Percentiles rank a stretch among this genome's conserved stretches.
phyloP scores from a whole-genome alignment of 92 coral and sea anemone genomes.

The Galaxea fascicularis region DNA sequence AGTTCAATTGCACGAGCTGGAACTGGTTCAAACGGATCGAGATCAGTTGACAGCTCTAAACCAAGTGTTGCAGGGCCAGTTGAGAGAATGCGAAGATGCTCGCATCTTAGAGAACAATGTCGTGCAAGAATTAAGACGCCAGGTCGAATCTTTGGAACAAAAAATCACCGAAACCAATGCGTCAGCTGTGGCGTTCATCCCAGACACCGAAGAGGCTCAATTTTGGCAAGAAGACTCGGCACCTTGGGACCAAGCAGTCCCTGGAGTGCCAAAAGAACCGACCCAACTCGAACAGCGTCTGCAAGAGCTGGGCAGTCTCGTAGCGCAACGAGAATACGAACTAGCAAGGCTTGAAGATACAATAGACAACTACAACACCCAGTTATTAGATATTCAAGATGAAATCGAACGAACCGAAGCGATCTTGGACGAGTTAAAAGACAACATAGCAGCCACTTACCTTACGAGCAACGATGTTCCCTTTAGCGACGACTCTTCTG shows the following conservation, averaged over 20 bases:
- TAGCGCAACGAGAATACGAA: too few species aligned
- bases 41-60: neutral
- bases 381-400: too few species aligned
- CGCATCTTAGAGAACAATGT: neutral
- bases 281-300: neutral
- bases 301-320: neutral
- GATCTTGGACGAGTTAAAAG: neutral
- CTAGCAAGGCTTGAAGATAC: too few species aligned
- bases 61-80: neutral
- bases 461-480: neutral
- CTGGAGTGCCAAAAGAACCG: too few species aligned
- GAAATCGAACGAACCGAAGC: neutral
- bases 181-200: too few species aligned
- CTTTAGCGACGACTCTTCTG: neutral
- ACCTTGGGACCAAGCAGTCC: too few species aligned
- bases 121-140: neutral
- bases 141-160: neutral
- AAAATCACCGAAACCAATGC: too few species aligned
- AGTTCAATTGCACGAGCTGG: neutral
- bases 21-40: neutral
- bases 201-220: too few species aligned
- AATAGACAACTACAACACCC: too few species aligned
- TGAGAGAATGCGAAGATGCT: neutral
- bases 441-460: neutral
- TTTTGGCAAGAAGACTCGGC: too few species aligned